phyloP scores from a whole-genome alignment of 1,140 invertebrate genomes.

The Lordiphosa collinella region DNA sequence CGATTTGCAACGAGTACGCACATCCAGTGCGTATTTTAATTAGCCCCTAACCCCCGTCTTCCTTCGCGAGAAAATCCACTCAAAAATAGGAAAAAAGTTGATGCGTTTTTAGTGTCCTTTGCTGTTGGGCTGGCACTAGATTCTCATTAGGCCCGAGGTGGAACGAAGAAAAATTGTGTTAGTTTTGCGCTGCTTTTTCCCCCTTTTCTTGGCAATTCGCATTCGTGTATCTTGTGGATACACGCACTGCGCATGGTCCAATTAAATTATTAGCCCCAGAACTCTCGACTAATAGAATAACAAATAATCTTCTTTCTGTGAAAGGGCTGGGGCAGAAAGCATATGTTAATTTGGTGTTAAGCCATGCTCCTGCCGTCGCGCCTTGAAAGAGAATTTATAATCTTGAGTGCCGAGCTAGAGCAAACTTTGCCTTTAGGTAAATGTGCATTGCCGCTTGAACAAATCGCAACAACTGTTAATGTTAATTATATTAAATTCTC shows the following conservation, averaged over 20 bases:
- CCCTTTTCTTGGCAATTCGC: conserved; percentile 12
- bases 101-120: conserved; percentile 50
- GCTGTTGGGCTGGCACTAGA: conserved; percentile 41
- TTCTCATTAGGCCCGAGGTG: conserved; percentile 62
- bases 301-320: conserved; percentile 49
- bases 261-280: conserved; percentile 65
- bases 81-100: conserved; percentile 48
- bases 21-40: conserved; percentile 56
- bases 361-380: conserved; percentile 2
- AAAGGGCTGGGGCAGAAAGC: conserved; percentile 48
- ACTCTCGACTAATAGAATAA: conserved; percentile 51
- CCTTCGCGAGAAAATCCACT: not conserved
- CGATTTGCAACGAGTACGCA: conserved; percentile 37
- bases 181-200: conserved; percentile 26
- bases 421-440: conserved; percentile 55
- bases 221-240: conserved; percentile 39
- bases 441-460: conserved; percentile 62
- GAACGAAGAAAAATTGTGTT: conserved; percentile 47
- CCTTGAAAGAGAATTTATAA: conserved; percentile 69
- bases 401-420: conserved; percentile 28
- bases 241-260: conserved; percentile 68
- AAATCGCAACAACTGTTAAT: conserved; percentile 61
- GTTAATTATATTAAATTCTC: conserved; percentile 62
- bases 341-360: conserved; percentile 66
- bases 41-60: conserved; percentile 20